phyloP scores from a whole-genome alignment of 2,113 vertebrate species.

The Datnioides undecimradiatus region DNA sequence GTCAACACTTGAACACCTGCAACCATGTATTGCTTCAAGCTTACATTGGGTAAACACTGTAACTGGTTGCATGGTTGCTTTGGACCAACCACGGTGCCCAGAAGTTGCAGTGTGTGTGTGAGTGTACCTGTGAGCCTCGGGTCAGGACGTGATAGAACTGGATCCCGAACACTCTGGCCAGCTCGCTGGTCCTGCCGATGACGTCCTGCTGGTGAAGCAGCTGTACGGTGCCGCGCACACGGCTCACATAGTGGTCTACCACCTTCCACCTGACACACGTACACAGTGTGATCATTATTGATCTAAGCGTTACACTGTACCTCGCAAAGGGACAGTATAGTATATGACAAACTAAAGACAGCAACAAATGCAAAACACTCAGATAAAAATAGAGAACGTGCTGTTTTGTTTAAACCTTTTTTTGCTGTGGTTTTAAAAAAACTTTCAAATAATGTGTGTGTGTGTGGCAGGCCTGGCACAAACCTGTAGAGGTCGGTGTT shows the following conservation, averaged over 20 bases:
- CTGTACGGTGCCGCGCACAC: constrained; percentile 90
- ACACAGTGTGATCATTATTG: no score
- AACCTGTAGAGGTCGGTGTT: constrained; percentile 94
- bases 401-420: no score
- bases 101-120: not conserved
- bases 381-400: not conserved
- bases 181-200: constrained; percentile 96
- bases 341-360: not conserved
- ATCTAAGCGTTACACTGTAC: no score
- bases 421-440: not conserved
- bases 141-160: constrained; percentile 98
- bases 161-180: constrained; percentile 97
- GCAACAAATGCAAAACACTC: not conserved
- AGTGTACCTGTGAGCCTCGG: constrained; percentile 90
- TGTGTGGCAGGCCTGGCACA: not conserved
- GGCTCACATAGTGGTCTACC: constrained; percentile 94
- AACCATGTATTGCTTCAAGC: no score
- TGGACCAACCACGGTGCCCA: not conserved
- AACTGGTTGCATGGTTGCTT: no score
- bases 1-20: not conserved
- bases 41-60: no score
- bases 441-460: not conserved
- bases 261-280: constrained; percentile 91
- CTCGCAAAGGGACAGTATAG: not conserved
- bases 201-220: constrained; percentile 93